phyloP scores from a whole-genome alignment of 2,888 invertebrate genomes.

The Formica aserva region DNA sequence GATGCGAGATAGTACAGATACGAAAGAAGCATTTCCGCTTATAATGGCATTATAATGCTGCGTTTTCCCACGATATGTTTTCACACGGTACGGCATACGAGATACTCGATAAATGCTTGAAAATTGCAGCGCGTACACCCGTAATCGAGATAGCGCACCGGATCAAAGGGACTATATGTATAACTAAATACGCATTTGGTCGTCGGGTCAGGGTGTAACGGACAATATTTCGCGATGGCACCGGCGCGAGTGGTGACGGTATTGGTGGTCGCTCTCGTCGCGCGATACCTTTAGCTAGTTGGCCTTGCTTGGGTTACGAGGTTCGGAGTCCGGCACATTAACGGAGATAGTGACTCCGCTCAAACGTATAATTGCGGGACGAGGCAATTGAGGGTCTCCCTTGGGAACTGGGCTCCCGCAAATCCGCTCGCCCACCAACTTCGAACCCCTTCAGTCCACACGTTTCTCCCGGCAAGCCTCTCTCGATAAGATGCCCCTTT shows the following conservation, averaged over 20 bases:
- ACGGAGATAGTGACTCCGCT: conserved; percentile 84
- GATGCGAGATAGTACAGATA: conserved; percentile 2
- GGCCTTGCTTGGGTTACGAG: conserved; percentile 71
- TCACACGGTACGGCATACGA: background rate
- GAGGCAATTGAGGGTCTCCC: conserved; percentile 83
- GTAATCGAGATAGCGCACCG: conserved; percentile 72
- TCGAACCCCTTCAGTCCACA: conserved; percentile 76
- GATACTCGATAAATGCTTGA: conserved; percentile 56
- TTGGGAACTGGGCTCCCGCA: conserved; percentile 78
- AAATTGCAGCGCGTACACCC: conserved; percentile 67
- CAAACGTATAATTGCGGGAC: conserved; percentile 85
- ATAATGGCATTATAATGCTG: background rate
- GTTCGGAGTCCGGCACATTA: conserved; percentile 83
- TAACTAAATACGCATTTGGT: conserved; percentile 74
- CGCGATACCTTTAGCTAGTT: conserved; percentile 70
- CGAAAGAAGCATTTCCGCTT: conserved; percentile 8
- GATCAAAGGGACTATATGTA: conserved; percentile 70
- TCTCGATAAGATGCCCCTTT: conserved; percentile 78
- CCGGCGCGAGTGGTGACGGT: conserved; percentile 53
- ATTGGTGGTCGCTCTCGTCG: conserved; percentile 39
- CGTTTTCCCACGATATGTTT: conserved; percentile 12
- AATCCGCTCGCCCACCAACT: conserved; percentile 75
- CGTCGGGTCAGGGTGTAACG: conserved; percentile 69
- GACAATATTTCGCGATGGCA: conserved; percentile 76
- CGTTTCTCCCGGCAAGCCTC: conserved; percentile 72